A percentile compares a stretch with the other conserved stretches of the same genome.
phyloP scores from a whole-genome alignment of 2,888 invertebrate genomes.

The Acanthococcus lagerstroemiae region DNA sequence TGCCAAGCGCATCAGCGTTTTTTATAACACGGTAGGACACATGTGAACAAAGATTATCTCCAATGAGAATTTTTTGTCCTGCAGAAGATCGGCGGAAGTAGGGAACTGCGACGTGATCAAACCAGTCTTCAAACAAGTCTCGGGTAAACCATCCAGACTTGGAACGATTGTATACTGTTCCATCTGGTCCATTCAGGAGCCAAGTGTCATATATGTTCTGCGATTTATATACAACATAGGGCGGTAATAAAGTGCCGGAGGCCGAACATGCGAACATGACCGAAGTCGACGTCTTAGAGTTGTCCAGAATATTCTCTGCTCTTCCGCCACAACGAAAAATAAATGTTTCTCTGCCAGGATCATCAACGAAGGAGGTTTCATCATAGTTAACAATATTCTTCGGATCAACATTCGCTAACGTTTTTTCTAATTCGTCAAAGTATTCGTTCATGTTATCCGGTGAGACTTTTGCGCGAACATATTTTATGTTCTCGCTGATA shows the following conservation, averaged over 20 bases:
- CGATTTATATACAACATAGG: slow-evolving; percentile 34
- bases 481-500: not conserved
- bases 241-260: slow-evolving; percentile 32
- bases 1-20: slow-evolving; percentile 39
- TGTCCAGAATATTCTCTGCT: slow-evolving; percentile 29
- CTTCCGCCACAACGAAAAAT: not conserved
- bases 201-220: slow-evolving; percentile 33
- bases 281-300: slow-evolving; percentile 32
- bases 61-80: slow-evolving; percentile 40
- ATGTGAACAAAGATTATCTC: slow-evolving; percentile 39
- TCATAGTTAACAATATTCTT: slow-evolving; percentile 3
- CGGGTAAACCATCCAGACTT: slow-evolving; percentile 40
- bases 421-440: not conserved
- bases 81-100: slow-evolving; percentile 34
- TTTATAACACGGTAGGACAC: slow-evolving; percentile 29
- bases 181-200: slow-evolving; percentile 32
- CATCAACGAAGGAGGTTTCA: not conserved
- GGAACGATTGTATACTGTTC: slow-evolving; percentile 37
- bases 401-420: not conserved
- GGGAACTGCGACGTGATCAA: slow-evolving; percentile 36
- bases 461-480: not conserved
- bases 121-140: slow-evolving; percentile 39
- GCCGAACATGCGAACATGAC: slow-evolving; percentile 34
- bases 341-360: not conserved
- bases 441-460: not conserved